Base-by-base conservation (phyloP, 2,797 vertebrate genomes). In the Periparus ater region DNA sequence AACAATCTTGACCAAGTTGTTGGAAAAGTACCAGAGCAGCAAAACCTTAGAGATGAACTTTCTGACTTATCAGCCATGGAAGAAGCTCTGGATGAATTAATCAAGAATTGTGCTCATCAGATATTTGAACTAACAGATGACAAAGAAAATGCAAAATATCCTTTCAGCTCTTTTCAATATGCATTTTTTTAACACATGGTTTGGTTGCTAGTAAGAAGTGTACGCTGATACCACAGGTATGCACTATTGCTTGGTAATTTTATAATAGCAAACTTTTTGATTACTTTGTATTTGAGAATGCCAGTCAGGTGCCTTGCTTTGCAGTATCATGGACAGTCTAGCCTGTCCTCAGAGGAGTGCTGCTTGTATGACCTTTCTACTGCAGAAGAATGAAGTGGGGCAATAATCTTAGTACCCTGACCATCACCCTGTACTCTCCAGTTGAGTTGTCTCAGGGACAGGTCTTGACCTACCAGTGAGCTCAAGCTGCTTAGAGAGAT, bases 71-170 rank as follows among this genome's bases (percentile, higher is more conserved):
- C 98, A 58, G 95, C 97, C 21, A 98, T 99, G 98, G 99, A 99
- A 96, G 98, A 98, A 74, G 98, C 98, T 18, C 95, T 99, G 94
- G 99, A 99, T 93, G 97, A 97, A 77, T 97, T 99, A 91, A 99
- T 99, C 92, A 99, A 98, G 85, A 98, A 98, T 72, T 99, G 99
- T 36, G 98, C 99, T 26, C 98, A 99, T 93, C 98, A 99, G 92
- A 97, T 99, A 54, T 99, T 99, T 58, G 96, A 98, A 51, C 95
- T 99, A 96, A 99, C 98, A 2, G 99, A 99, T 67, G 97, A 99
- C 95, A 95, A 96, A 54, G 97, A 98, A 40, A 99, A 99, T 75
- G 97, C 98, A 40, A 96, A 97, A 99, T 99, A 99, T 99, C 99
- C 99, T 99, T 98, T 98, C 96, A 96, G 86, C 5, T 66, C 17